Evolutionary conservation across 2,888 invertebrate genomes (phyloP), one percentile per base, ranked within the genome.

Genomic region (Ectemnius continuus): DNA sequence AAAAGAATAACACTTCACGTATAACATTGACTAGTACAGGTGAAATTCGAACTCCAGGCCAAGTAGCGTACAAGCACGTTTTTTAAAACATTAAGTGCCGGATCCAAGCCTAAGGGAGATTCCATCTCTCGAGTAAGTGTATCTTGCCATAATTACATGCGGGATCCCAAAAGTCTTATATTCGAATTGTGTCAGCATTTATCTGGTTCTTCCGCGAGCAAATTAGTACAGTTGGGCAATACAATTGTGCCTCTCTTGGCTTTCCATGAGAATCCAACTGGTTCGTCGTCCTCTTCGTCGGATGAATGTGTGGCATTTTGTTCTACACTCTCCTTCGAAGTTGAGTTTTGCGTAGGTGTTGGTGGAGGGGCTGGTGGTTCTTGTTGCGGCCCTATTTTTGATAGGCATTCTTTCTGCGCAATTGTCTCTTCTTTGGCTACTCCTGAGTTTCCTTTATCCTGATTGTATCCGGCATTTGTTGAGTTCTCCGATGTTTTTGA

Each of bases 231-330:
- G 45, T 62, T 70, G 11, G 67, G 68, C 60, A 75, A 69, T 14
- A 60, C 47, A 13, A 78, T 69, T 4, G 66, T 91, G 66, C 91
- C 91, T 74, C 91, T 80, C 78, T 91, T 91, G 47, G 91, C 91
- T 66, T 91, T 87, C 91, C 91, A 91, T 28, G 83, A 82, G 4
- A 83, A 82, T 62, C 82, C 78, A 14, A 66, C 66, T 13, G 59
- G 64, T 18, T 67, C 66, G 4, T 47, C 28, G 6, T 68, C 57
- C 4, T 67, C 67, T 46, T 73, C 69, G 4, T 61, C 63, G n/a
- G 14, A 26, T 6, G 23, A 56, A 16, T 26, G 59, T 11, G 61
- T 61, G 4, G 28, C 58, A n/a, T 47, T 28, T 8, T 65, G 28
- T 11, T 14, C 18, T 14, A 68, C 48, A n/a, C 67, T 61, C n/a